phyloP scores from a whole-genome alignment of 1,140 invertebrate species.

The Melanaphis sacchari region DNA sequence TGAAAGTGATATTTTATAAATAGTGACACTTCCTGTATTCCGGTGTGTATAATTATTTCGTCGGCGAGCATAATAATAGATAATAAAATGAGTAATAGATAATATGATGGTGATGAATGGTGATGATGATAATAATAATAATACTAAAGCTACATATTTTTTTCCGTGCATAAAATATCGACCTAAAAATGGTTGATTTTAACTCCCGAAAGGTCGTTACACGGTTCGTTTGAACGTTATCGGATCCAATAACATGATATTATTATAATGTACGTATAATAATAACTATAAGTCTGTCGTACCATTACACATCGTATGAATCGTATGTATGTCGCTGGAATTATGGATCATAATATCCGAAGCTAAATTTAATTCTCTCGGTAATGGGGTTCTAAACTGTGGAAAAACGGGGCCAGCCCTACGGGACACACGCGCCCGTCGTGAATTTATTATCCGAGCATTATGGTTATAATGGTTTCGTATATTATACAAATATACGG shows the following conservation, averaged over 20 bases:
- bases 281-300: background rate
- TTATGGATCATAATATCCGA: constrained; percentile 32
- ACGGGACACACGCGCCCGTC: constrained; percentile 15
- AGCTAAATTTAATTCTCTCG: constrained; percentile 22
- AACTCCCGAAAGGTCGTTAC: constrained; percentile 3
- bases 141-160: background rate
- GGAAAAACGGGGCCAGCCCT: constrained; percentile 6
- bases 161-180: background rate
- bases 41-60: background rate
- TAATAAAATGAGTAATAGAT: too few relatives aligned
- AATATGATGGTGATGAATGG: background rate
- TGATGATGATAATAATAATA: background rate
- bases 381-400: constrained; percentile 14
- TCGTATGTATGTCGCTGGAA: background rate
- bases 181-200: background rate
- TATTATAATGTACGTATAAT: background rate
- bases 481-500: background rate
- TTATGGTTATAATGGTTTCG: background rate
- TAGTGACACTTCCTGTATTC: background rate
- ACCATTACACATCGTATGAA: background rate
- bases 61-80: background rate
- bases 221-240: constrained; percentile 12
- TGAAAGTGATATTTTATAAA: constrained; percentile 3
- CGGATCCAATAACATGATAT: background rate
- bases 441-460: constrained; percentile 38